Evolutionary conservation across 2,888 invertebrate genomes (phyloP), one percentile per base, ranked within the genome.

Genomic region (Mayetiola destructor): DNA sequence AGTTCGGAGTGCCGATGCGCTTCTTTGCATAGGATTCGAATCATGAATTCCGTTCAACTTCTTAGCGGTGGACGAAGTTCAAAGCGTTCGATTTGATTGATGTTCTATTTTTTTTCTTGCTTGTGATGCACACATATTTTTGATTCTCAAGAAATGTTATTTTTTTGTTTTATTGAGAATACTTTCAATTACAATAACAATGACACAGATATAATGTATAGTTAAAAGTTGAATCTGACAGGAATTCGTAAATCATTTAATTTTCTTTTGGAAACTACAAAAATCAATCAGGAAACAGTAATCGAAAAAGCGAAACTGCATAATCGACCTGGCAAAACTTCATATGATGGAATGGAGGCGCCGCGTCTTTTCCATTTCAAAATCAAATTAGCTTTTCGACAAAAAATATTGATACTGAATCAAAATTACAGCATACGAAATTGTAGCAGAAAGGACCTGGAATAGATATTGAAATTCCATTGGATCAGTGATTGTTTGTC

Each of bases 41-140:
- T 27, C 23, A 48, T 27, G 48, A 48, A 48, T 27, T 2, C 48
- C 23, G 48, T 48, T 48, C n/a, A n/a, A n/a, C n/a, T n/a, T n/a
- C n/a, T n/a, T n/a, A n/a, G n/a, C n/a, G n/a, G n/a, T 48, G 27
- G n/a, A 27, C 27, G 2, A n/a, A n/a, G 27, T n/a, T n/a, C n/a
- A 27, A 48, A 48, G 29, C 48, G 27, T 27, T 48, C 27, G 48
- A 48, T 27, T 48, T 48, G 48, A 48, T 48, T 48, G 48, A 48
- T 48, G 48, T 48, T 27, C 23, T n/a, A 27, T 48, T 48, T 48
- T 40, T 39, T 39, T 39, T 39, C 5, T 42, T 4, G 10, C 23
- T 23, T 21, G 2, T 21, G 12, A 2, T 23, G 4, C 9, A n/a
- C n/a, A n/a, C n/a, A n/a, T 5, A 23, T 2, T 6, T 3, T 2